Percentiles rank a stretch among this genome's conserved stretches.
These are phyloP conservation scores for Cylloceria caligata DNA, from an alignment of 2,888 invertebrate genomes.

Conservation along the genomic window DNA sequence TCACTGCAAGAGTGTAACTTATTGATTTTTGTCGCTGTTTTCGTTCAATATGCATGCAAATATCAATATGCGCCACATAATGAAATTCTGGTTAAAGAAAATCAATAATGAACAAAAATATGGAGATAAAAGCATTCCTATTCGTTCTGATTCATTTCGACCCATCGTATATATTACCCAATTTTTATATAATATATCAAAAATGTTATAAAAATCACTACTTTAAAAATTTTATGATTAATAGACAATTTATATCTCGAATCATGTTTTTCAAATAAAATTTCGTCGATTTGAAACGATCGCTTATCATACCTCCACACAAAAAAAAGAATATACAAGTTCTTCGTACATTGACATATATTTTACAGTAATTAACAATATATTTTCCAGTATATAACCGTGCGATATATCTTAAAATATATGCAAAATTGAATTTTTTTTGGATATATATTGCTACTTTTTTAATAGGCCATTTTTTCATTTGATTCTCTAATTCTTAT, in stretches of 20 bases:
- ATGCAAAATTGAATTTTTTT: no score
- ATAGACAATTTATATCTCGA: not conserved
- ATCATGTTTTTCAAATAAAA: not conserved
- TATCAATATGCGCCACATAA: not conserved
- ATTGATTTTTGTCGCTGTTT: constrained; percentile 3
- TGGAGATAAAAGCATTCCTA: not conserved
- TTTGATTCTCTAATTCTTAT: no score
- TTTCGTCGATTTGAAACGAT: no score
- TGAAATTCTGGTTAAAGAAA: not conserved
- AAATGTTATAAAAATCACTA: not conserved
- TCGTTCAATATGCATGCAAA: constrained; percentile 22
- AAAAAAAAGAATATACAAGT: no score
- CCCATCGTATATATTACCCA: not conserved
- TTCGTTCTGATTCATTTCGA: not conserved
- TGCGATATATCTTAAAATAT: no score
- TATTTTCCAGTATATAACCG: no score
- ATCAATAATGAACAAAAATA: constrained; percentile 2
- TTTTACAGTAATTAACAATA: no score
- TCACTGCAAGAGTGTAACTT: no score
- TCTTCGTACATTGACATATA: no score
- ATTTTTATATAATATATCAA: not conserved
- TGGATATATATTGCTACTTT: no score
- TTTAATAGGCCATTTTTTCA: no score
- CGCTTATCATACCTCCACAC: no score
- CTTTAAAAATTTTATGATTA: not conserved